Base-by-base conservation (phyloP, 1,140 invertebrate species). In the Drosophila pruinosa region DNA sequence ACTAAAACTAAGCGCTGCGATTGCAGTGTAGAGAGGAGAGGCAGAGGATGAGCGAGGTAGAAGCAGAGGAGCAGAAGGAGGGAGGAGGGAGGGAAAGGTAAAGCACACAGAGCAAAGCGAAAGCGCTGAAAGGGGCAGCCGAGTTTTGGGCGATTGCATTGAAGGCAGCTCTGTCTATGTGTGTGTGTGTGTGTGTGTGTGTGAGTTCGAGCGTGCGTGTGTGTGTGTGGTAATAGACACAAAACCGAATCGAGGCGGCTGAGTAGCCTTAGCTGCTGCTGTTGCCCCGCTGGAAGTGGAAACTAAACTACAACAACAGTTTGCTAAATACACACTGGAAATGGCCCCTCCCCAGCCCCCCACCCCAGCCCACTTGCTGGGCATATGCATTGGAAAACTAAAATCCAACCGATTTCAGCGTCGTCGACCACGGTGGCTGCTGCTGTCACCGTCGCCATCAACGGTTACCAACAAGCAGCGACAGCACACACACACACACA, bases 301-400 rank as follows among this genome's bases (percentile, higher is more conserved):
- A 85, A 80, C 80, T 85, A 76, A 82, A 65, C 75, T 83, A 73
- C 72, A 75, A 67, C 61, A 83, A 78, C 79, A 75, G 71, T 48
- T 82, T 85, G 76, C 80, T 83, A 83, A 83, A 83, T 83, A 83
- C 80, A 86, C 81, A 86, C 81, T 86, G 81, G 81, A 85, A 85
- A 77, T 83, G 77, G 76, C 73, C 19, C 8, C 36, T 12, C 17
- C 47, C 8, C 14, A 4, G 10, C n/a, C 21, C 2, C 14, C 5
- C 24, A 15, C n/a, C 28, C n/a, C 26, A n/a, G 17, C 62, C 2
- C 15, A 14, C 38, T 41, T 2, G 17, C 52, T 47, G 56, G 65
- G 73, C 79, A 82, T 78, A 70, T 82, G 72, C 78, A 83, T 78
- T 82, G 79, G 78, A 82, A 82, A 83, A 72, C 65, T 78, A 83